Conservation (phyloP, 2,797 vertebrate species). For the Lagorchestes hirsutus region DNA sequence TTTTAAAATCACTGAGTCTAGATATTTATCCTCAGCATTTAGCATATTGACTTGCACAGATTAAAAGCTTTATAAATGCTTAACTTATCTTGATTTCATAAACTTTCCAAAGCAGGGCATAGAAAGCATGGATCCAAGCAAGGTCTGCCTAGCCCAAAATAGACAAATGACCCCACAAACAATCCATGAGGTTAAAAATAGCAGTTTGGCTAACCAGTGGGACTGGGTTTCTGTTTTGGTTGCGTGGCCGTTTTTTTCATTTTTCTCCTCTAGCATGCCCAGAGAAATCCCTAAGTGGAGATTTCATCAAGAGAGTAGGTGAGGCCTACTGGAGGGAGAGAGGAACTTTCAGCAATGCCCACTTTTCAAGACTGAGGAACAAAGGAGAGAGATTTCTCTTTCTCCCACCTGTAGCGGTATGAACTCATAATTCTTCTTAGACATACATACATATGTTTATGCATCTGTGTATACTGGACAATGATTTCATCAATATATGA, state of each 20-base stretch:
- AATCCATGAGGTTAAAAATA: not conserved
- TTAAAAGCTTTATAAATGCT: not conserved
- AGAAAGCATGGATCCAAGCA: not conserved
- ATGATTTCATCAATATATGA: not conserved
- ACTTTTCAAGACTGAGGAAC: not conserved
- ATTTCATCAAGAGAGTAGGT: too few species aligned
- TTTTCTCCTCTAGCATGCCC: not conserved
- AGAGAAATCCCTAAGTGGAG: not conserved
- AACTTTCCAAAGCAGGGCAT: not conserved
- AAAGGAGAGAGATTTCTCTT: too few species aligned
- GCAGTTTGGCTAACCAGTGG: not conserved
- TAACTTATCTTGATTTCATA: not conserved
- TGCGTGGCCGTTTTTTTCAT: not conserved
- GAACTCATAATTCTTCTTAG: too few species aligned
- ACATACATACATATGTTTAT: too few species aligned
- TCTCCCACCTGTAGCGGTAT: too few species aligned
- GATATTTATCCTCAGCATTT: not conserved
- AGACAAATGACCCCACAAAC: not conserved
- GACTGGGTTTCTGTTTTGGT: not conserved
- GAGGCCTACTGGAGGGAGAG: not conserved
- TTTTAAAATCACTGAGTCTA: constrained; percentile 26
- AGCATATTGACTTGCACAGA: not conserved
- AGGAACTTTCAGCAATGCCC: not conserved
- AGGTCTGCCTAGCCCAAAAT: not conserved
- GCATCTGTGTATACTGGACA: not conserved